Evolutionary conservation across 2,797 vertebrate genomes (phyloP), one percentile per base, ranked within the genome.

Genomic region (Notoglanidium macrostoma): DNA sequence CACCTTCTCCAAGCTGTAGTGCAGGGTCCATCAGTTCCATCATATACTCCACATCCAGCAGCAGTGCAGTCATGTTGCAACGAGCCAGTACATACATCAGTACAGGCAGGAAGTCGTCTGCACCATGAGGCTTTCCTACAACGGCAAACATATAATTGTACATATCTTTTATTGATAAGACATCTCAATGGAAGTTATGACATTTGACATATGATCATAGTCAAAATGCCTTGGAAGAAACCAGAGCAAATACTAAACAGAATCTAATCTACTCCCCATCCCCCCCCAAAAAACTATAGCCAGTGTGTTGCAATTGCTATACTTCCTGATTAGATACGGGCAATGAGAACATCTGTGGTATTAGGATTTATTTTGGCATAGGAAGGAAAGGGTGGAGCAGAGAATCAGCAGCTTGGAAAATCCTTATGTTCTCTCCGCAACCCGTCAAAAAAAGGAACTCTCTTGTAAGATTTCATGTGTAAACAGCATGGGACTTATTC

Each of bases 1-100:
- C 92, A 98, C 98, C 98, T 95, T 99, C 98, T 90, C 98, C 98
- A 7, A 98, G 95, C 89, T 98, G 97, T 90, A 99, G 93, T 1
- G 98, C 96, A 0, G 98, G 98, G 87, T 99, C 98, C 97, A 99
- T 99, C 91, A 99, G 93, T 92, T 99, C 98, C 98, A 99, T 99
- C 98, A 99, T 97, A 83, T 99, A 99, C 87, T 99, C 98, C 72
- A 99, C 97, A 59, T 98, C 96, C 90, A 98, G 91, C 89, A 98
- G 95, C 89, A 99, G 93, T 74, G 96, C 93, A 0, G 93, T 91
- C 90, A 99, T 93, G 91, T 99, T 97, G 93, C 96, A 96, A 88
- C 97, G 96, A 1, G 97, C 98, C 94, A 99, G 89, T 23, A 99
- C 98, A 0, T 99, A 99, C 97, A 99, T 98, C 93, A 99, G 96